These are phyloP conservation scores for Anarrhichthys ocellatus DNA, from an alignment of 2,113 vertebrate genomes.

Conservation along the genomic window DNA sequence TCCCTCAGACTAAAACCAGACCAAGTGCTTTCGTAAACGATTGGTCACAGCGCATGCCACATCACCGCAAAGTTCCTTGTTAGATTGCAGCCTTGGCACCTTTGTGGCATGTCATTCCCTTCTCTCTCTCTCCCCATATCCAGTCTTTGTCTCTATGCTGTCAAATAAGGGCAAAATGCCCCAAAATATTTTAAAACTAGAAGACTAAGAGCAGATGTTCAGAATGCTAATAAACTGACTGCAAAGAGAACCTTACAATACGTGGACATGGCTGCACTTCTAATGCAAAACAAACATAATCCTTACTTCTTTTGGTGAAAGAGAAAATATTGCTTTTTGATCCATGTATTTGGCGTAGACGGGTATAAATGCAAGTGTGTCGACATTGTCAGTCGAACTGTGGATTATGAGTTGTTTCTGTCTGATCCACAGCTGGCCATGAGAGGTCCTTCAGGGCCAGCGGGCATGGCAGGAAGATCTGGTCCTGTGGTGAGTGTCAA, in stretches of 20 bases:
- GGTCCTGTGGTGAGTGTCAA: constrained; percentile 92
- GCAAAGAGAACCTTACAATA: neutral
- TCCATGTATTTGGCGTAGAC: neutral
- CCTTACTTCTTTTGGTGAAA: too few species aligned
- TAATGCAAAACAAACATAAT: neutral
- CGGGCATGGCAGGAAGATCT: constrained; percentile 93
- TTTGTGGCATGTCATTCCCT: neutral
- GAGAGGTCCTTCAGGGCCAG: constrained; percentile 93
- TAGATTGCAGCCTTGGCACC: neutral
- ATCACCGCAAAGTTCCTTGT: neutral
- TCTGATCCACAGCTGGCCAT: constrained; percentile 88
- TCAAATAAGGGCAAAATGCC: neutral
- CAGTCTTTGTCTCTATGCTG: neutral
- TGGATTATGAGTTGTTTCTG: constrained; percentile 50
- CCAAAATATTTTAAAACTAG: neutral
- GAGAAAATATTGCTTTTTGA: neutral
- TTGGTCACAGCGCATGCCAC: neutral
- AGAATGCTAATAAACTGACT: neutral
- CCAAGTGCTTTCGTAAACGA: neutral
- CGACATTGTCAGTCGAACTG: constrained; percentile 4
- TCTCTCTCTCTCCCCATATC: neutral
- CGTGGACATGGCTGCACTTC: neutral
- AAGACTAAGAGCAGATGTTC: neutral
- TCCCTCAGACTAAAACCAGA: neutral
- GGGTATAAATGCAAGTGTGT: neutral